Conservation (phyloP, 2,888 invertebrate genomes). For the Spodoptera littoralis region DNA sequence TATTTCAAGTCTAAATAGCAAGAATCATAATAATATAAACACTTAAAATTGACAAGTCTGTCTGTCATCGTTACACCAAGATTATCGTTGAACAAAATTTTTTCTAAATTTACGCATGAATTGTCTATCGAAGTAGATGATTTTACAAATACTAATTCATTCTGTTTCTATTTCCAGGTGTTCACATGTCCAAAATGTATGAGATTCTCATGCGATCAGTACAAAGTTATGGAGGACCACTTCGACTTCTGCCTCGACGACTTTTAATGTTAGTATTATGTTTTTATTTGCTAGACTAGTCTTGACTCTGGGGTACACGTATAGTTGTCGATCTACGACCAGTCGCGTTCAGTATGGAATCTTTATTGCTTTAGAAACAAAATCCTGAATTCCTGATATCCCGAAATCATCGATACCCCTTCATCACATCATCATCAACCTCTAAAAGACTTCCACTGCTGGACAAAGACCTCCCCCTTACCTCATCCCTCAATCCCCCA, state of each 20-base stretch:
- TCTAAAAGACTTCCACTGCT: too few relatives aligned
- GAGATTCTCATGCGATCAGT: conserved; percentile 76
- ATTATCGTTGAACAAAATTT: too few relatives aligned
- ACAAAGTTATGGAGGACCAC: conserved; percentile 79
- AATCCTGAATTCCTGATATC: too few relatives aligned
- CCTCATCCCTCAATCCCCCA: too few relatives aligned
- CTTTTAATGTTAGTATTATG: conserved; percentile 62
- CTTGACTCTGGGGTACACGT: conserved; percentile 19
- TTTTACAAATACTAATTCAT: not conserved
- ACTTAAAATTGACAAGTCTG: too few relatives aligned
- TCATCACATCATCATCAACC: too few relatives aligned
- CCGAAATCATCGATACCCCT: too few relatives aligned
- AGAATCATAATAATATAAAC: too few relatives aligned
- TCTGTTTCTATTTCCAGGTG: conserved; percentile 65
- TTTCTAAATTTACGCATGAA: conserved; percentile 7
- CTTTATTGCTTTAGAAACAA: too few relatives aligned
- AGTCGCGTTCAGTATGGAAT: not conserved
- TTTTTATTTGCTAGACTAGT: conserved; percentile 19
- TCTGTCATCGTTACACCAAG: too few relatives aligned
- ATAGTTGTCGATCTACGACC: conserved; percentile 13
- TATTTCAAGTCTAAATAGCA: too few relatives aligned
- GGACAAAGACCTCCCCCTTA: too few relatives aligned
- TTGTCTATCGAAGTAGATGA: not conserved
- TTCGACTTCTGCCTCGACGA: conserved; percentile 83
- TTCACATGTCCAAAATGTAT: conserved; percentile 83